Evolutionary conservation across 2,797 vertebrate genomes (phyloP).

Genomic region (Eulemur rubriventer): DNA sequence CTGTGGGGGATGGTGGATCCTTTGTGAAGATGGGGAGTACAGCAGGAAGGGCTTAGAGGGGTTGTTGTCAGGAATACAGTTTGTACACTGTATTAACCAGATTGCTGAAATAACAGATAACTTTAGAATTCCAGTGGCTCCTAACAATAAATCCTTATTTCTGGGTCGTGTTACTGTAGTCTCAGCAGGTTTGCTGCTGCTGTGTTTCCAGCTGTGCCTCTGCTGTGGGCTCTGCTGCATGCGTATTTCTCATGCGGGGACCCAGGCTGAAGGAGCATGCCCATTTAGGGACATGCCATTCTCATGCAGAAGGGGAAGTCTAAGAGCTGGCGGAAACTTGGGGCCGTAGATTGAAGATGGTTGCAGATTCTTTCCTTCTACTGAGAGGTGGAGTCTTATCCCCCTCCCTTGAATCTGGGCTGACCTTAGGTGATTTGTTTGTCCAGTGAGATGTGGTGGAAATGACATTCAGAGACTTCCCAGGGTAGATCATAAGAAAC

Average conservation of each 20-base stretch:
- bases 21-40: not conserved
- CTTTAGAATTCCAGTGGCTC: not conserved
- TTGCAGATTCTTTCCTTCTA: not conserved
- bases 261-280: not conserved
- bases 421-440: not conserved
- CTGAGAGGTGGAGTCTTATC: not conserved
- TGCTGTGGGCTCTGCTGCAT: not conserved
- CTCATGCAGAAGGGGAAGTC: not conserved
- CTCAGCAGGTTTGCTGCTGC: not conserved
- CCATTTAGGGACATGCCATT: not conserved
- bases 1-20: not conserved
- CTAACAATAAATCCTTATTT: not conserved
- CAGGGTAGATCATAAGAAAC: not conserved
- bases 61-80: not conserved
- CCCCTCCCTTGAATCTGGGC: not conserved
- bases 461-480: not conserved
- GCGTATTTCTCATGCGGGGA: fast-evolving
- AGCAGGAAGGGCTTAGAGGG: not conserved
- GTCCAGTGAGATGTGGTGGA: not conserved
- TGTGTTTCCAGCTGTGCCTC: not conserved
- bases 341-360: not conserved
- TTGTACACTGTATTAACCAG: not conserved
- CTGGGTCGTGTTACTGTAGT: not conserved
- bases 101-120: not conserved
- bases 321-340: not conserved